Base-by-base conservation (phyloP, 2,113 vertebrate species). In the Bubo scandiacus region DNA sequence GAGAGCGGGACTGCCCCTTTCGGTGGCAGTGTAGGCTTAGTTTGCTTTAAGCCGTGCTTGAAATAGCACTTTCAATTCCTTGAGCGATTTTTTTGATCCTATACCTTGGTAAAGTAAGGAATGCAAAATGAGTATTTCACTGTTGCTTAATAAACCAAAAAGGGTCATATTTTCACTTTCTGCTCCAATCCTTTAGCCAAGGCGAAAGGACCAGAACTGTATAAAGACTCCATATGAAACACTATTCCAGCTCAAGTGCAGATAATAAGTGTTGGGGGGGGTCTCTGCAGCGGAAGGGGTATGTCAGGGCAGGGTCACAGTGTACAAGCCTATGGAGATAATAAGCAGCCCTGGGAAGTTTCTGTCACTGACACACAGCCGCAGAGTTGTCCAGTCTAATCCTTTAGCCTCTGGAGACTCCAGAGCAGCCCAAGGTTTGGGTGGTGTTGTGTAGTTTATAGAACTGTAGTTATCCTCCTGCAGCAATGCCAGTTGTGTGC, bases 1-100 rank as follows among this genome's bases (percentile, higher is more conserved):
- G 93, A 81, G 81, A 74, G 52, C 8, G 7, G 92, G 90, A 34
- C 65, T 63, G 95, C 42, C 95, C 94, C 87, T 95, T 95, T 93
- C 81, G 20, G 90, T 90, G 92, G 81, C 94, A 90, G 25, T 82
- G 74, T 78, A 91, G 81, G 78, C 90, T 96, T 38, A 18, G 51
- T 79, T 95, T 87, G 87, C 70, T 83, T 63, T 86, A 21, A 95
- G 47, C 29, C 25, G 5, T 21, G 2, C 81, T 90, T 51, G 73
- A 58, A 93, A 71, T 5, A 2, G 17, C 17, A 5, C 52, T 93
- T 95, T 38, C 20, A 72, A 59, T 47, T 80, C 63, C 55, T 70
- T 30, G 36, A 70, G 59, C 0, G 2, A 13, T 20, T 83, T 42
- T 22, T 77, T 34, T n/a, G 22, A 68, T 70, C 43, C 58, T 59